Conservation (phyloP, 2,888 invertebrate genomes). For the Biston stratarius region DNA sequence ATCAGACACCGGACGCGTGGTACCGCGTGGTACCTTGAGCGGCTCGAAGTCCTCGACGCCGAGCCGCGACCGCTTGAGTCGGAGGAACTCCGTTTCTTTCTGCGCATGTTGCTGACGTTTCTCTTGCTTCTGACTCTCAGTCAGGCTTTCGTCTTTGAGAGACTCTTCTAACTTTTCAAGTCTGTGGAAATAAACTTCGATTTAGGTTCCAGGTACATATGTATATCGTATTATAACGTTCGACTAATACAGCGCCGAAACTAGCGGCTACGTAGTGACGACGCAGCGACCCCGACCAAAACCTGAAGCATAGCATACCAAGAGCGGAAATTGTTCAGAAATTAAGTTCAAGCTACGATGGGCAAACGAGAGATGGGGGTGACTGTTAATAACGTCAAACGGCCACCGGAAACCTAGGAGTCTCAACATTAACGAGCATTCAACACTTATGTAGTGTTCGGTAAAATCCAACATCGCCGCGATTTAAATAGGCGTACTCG, state of each 20-base stretch:
- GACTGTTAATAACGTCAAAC: too few species aligned
- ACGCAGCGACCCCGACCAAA: too few species aligned
- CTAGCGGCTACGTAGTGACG: background rate
- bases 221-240: background rate
- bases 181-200: slow-evolving; percentile 68
- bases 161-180: slow-evolving; percentile 98
- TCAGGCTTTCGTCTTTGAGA: slow-evolving; percentile 97
- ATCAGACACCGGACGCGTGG: too few species aligned
- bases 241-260: background rate
- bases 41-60: slow-evolving; percentile 99
- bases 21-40: slow-evolving; percentile 97
- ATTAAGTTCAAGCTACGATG: too few species aligned
- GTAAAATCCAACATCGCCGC: too few species aligned
- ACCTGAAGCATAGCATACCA: background rate
- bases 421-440: too few species aligned
- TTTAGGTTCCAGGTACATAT: too few species aligned
- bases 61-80: slow-evolving; percentile 97
- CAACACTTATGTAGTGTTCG: too few species aligned
- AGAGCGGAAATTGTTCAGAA: background rate
- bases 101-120: slow-evolving; percentile 98
- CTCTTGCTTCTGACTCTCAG: slow-evolving; percentile 97
- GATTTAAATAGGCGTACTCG: too few species aligned
- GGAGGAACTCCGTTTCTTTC: slow-evolving; percentile 99
- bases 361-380: too few species aligned
- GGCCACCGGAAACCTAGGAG: too few species aligned